A percentile compares a stretch with the other conserved stretches of the same genome.
Evolutionary conservation across 2,888 invertebrate species (phyloP).

Genomic region (Drosophila helvetica): DNA sequence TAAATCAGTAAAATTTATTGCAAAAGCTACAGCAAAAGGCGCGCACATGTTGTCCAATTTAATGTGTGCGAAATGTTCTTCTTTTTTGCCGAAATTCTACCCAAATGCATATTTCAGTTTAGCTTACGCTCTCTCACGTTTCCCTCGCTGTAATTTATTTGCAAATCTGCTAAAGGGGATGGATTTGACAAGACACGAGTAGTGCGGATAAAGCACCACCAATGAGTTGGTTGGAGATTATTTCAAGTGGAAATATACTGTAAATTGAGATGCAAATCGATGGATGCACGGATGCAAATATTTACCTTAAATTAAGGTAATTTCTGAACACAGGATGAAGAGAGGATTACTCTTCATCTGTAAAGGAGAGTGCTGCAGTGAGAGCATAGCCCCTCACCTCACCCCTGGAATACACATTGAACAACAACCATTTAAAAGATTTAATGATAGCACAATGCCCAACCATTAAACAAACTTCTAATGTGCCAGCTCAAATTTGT

Average conservation of each 20-base stretch:
- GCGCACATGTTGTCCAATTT: conserved; percentile 75
- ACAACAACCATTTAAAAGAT: neutral
- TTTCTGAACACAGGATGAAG: no score
- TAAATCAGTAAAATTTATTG: conserved; percentile 73
- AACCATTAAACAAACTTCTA: conserved; percentile 4
- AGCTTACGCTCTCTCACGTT: conserved; percentile 59
- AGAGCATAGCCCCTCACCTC: no score
- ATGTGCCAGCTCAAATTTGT: neutral
- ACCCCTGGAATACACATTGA: neutral
- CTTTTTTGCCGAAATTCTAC: conserved; percentile 45
- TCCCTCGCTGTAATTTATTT: conserved; percentile 59
- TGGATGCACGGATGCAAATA: no score
- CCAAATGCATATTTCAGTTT: conserved; percentile 67
- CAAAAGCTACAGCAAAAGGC: conserved; percentile 65
- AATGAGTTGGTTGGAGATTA: conserved; percentile 16
- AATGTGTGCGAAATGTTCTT: conserved; percentile 44
- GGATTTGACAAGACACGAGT: neutral
- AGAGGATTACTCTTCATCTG: no score
- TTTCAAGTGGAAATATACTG: neutral
- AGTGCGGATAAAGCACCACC: neutral
- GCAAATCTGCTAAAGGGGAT: conserved; percentile 21
- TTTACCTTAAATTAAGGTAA: no score
- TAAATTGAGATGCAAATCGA: no score
- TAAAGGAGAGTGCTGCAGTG: no score
- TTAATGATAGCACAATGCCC: neutral